Evolutionary conservation across 2,888 invertebrate species (phyloP), one percentile per base, ranked within the genome.

Genomic region (Cerceris ruficornis): DNA sequence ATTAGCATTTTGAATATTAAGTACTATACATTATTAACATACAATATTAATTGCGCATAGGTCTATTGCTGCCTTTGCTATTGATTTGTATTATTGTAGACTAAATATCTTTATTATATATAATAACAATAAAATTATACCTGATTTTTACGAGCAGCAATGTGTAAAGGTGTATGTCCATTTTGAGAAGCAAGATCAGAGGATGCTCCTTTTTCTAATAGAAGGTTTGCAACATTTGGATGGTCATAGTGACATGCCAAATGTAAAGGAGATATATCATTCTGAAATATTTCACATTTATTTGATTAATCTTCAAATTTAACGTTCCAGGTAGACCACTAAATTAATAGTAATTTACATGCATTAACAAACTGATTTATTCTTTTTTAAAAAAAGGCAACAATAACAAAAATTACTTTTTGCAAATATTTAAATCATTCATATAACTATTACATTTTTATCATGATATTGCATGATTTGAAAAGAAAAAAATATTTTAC

Each of bases 181-280:
- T 99, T 99, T 94, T 98, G 98, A 61, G 99, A 98, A 84, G 96
- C 95, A 72, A 98, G 96, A 92, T 98, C 97, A 0, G 99, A 98
- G 0, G 97, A 97, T 15, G 99, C 99, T 84, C 98, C 98, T 93
- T 97, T 97, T 89, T 99, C 98, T 75, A 99, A 93, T 28, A 99
- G 93, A 77, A 98, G 93, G 82, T 98, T 94, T 2, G 98, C 98
- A 43, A 99, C 97, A 87, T 96, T 96, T 67, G 97, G 96, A 91
- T 98, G 97, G 91, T 99, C 98, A 91, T 99, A 99, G 92, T 99
- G 99, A 5, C 98, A 97, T 69, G 99, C 99, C 91, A 99, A 97
- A 91, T 99, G 98, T 60, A 99, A 93, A 7, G 99, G 98, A 0
- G 99, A 98, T 61, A 99, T 97, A 82, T 98, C 97, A 90, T 98